Base-by-base conservation (phyloP, 1,140 invertebrate genomes). In the Phenacoccus solenopsis region DNA sequence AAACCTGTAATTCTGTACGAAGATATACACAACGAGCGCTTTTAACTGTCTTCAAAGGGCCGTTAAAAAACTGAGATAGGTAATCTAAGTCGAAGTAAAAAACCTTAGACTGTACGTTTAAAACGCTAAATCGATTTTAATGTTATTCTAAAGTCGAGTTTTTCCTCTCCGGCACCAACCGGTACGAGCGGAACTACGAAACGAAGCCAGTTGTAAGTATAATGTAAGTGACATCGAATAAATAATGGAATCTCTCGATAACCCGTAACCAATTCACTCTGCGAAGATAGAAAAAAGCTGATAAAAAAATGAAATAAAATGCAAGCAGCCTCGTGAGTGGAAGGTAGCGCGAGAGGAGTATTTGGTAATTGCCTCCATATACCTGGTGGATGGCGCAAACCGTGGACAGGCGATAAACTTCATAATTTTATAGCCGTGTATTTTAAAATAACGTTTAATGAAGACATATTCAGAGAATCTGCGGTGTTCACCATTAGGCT, bases 391-490 rank as follows among this genome's bases (percentile, higher is more conserved):
- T 64, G 10, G 59, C 25, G 25, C 13, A 64, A 64, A 64, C 59
- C 59, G 59, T 64, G 59, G 59, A 64, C 59, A 64, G 59, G 25
- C 59, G 59, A 64, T 64, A 64, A 64, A 64, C 59, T 64, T 64
- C 59, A 64, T 64, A 64, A 64, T 64, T 64, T 64, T 64, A 64
- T 64, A 27, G 59, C 59, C 59, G 20, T 25, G 59, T 64, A 64
- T 64, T 64, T 64, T 64, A 24, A 64, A 49, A n/a, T n/a, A n/a
- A 64, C 59, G 25, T 64, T 64, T 64, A 64, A 64, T 64, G 59
- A 64, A 64, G 59, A 64, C 59, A 64, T 64, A 64, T 64, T 64
- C 59, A 25, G 38, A n/a, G 59, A 64, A 64, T 64, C 59, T 64
- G 59, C 59, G 59, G 56, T 9, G 21, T 59, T 20, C 56, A 22